These are phyloP conservation scores for Parochlus steinenii DNA, from an alignment of 2,888 invertebrate genomes.

Conservation along the genomic window DNA sequence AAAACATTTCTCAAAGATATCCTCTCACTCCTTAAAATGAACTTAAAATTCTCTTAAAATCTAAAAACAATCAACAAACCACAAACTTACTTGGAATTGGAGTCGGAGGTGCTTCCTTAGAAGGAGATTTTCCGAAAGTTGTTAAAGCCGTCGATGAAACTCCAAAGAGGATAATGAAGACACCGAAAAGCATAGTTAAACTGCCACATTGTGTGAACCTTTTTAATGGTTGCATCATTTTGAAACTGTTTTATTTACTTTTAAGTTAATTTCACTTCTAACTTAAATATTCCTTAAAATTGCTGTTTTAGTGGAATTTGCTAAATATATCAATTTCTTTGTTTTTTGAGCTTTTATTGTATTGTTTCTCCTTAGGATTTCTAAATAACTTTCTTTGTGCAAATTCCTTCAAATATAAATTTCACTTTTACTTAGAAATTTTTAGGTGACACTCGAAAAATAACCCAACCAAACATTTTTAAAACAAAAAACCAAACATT, in stretches of 20 bases:
- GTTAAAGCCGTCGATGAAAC: constrained; percentile 44
- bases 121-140: constrained; percentile 50
- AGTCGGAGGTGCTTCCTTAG: constrained; percentile 36
- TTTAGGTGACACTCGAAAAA: too few relatives aligned
- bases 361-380: background rate
- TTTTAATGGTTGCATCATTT: constrained; percentile 28
- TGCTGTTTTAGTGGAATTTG: too few relatives aligned
- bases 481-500: too few relatives aligned
- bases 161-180: constrained; percentile 29
- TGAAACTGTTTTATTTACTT: constrained; percentile 11
- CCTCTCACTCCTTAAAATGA: background rate
- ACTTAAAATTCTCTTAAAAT: background rate
- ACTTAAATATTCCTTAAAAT: constrained; percentile 1
- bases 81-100: constrained; percentile 39
- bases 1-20: background rate
- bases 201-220: constrained; percentile 31
- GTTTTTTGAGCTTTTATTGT: background rate
- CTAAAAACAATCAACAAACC: background rate
- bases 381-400: background rate
- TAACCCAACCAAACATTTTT: too few relatives aligned
- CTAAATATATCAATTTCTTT: too few relatives aligned
- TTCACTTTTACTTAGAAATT: background rate
- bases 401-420: too few relatives aligned
- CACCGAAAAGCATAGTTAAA: constrained; percentile 29
- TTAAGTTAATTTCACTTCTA: constrained; percentile 7